These are phyloP conservation scores for Macrotrachela quadricornifera DNA, from an alignment of 1,140 invertebrate species.

Conservation along the genomic window DNA sequence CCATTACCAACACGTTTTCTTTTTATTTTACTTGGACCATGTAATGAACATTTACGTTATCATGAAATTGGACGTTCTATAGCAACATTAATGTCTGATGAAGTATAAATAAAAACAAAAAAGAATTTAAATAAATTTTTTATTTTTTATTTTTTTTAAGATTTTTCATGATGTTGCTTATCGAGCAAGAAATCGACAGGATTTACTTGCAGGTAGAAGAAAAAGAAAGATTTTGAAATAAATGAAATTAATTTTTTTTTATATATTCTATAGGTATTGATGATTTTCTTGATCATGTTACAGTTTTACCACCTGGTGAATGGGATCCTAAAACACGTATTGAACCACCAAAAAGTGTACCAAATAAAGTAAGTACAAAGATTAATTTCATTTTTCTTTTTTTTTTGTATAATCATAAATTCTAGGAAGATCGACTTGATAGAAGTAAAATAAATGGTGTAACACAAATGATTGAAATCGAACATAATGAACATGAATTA, in stretches of 20 bases:
- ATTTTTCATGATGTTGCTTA: conserved; percentile 77
- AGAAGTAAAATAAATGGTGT: conserved; percentile 14
- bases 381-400: background rate
- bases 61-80: conserved; percentile 86
- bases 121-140: background rate
- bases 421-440: conserved; percentile 18
- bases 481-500: conserved; percentile 47
- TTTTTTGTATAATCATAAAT: background rate
- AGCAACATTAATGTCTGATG: conserved; percentile 81
- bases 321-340: conserved; percentile 92
- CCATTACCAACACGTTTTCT: conserved; percentile 86
- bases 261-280: conserved; percentile 47
- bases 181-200: conserved; percentile 44
- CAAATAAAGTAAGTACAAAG: conserved; percentile 36
- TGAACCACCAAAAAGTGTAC: conserved; percentile 81
- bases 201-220: background rate
- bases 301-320: conserved; percentile 80
- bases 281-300: conserved; percentile 79
- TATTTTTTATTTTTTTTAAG: conserved; percentile 13
- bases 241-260: conserved; percentile 38
- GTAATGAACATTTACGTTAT: conserved; percentile 33
- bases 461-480: conserved; percentile 48
- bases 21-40: conserved; percentile 62
- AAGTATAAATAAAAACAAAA: conserved; percentile 27
- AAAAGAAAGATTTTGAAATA: conserved; percentile 38